Percentiles rank a stretch among this genome's conserved stretches.
Conservation (phyloP, 1,140 invertebrate species). For the Theocolax elegans region DNA sequence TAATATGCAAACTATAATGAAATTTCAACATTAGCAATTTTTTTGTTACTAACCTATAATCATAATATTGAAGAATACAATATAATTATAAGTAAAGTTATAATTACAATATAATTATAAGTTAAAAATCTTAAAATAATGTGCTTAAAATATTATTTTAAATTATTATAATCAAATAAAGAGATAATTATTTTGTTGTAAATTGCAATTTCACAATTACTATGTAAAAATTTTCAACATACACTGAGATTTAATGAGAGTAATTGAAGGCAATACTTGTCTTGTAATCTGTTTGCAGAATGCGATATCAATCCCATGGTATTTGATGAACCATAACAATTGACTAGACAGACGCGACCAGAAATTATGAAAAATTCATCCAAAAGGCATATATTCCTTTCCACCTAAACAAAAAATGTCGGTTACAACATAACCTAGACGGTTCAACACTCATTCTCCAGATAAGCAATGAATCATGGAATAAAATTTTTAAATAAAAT, state of each 20-base stretch:
- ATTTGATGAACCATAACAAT: constrained; percentile 52
- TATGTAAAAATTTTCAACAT: constrained; percentile 48
- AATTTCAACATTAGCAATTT: too few species aligned
- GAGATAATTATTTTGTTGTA: too few species aligned
- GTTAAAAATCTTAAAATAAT: too few species aligned
- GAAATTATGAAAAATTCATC: constrained; percentile 57
- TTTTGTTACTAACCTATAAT: not conserved
- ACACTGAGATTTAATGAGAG: constrained; percentile 55
- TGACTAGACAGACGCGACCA: constrained; percentile 54
- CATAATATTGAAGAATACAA: not conserved
- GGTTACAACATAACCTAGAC: constrained; percentile 34
- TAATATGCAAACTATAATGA: not conserved
- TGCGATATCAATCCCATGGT: constrained; percentile 48
- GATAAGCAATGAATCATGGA: not conserved
- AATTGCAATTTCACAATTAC: too few species aligned
- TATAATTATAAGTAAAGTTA: too few species aligned
- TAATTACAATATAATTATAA: too few species aligned
- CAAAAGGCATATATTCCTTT: constrained; percentile 53
- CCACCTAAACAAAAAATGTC: constrained; percentile 53
- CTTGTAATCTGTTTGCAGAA: constrained; percentile 49
- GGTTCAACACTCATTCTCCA: too few species aligned
- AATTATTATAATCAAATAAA: too few species aligned
- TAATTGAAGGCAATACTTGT: constrained; percentile 58
- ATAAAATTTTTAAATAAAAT: not conserved
- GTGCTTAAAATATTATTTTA: too few species aligned